Conservation (phyloP, 2,888 invertebrate genomes). For the Sabatieria punctata region DNA sequence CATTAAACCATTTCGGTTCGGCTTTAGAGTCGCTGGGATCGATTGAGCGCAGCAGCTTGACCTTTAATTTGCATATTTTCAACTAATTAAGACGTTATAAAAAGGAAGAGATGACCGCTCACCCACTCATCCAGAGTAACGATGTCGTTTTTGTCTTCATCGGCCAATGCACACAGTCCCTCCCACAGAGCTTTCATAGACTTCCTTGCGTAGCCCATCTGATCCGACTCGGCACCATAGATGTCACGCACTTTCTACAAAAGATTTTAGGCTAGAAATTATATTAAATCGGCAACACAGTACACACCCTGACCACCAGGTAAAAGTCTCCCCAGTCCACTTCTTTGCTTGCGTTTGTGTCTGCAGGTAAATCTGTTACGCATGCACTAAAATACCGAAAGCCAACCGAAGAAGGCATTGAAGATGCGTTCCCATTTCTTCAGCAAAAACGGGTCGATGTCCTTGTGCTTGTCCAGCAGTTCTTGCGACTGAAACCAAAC, state of each 20-base stretch:
- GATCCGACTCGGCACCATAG: constrained; percentile 27
- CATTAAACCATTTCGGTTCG: constrained; percentile 24
- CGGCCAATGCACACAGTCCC: constrained; percentile 21
- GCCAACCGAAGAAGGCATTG: constrained; percentile 25
- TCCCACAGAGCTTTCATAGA: constrained; percentile 25
- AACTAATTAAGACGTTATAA: constrained; percentile 12
- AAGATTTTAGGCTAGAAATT: too few relatives aligned
- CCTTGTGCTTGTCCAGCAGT: constrained; percentile 17
- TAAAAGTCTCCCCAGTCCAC: constrained; percentile 29
- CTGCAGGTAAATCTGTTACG: too few relatives aligned
- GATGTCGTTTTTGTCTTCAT: constrained; percentile 21
- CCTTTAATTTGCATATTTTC: constrained; percentile 6
- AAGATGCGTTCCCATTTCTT: constrained; percentile 28
- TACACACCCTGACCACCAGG: constrained; percentile 24
- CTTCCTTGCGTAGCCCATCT: constrained; percentile 20
- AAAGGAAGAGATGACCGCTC: constrained; percentile 11
- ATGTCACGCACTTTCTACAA: constrained; percentile 26
- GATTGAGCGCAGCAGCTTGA: not conserved
- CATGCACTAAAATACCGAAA: not conserved
- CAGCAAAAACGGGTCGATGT: constrained; percentile 24
- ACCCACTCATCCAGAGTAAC: constrained; percentile 25
- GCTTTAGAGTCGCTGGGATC: constrained; percentile 14
- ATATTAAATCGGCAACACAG: too few relatives aligned
- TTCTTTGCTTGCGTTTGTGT: constrained; percentile 22
- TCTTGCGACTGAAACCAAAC: constrained; percentile 13